Conservation (phyloP, 2,888 invertebrate genomes). For the Eumacrocentrus americanus region DNA sequence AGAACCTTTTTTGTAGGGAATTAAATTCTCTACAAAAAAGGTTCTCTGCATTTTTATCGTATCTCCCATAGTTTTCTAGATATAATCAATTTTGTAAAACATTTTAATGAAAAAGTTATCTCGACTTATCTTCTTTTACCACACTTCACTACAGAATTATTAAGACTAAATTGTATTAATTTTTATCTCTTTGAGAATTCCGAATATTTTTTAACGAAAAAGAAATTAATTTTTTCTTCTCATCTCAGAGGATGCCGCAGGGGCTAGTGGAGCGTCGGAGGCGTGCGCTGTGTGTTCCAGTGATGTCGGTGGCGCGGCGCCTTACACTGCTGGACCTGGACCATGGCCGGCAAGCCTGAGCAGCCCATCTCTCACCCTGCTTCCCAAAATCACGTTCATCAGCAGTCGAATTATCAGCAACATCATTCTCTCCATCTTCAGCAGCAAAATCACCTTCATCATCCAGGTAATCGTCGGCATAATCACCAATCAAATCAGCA, state of each 20-base stretch:
- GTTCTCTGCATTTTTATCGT: too few species aligned
- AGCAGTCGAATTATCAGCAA: conserved; percentile 40
- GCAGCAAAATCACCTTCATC: conserved; percentile 41
- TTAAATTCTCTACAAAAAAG: neutral
- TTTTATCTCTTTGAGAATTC: too few species aligned
- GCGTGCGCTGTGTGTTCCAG: conserved; percentile 66
- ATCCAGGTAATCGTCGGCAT: conserved; percentile 28
- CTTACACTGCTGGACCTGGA: conserved; percentile 61
- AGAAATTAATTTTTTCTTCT: neutral
- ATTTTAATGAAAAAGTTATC: neutral
- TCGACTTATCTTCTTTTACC: neutral
- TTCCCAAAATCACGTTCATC: conserved; percentile 53
- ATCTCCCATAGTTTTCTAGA: too few species aligned
- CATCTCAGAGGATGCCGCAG: conserved; percentile 59
- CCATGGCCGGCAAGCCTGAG: conserved; percentile 81
- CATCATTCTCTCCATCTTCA: conserved; percentile 43
- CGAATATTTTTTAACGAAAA: neutral
- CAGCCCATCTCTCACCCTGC: conserved; percentile 64
- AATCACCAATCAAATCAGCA: conserved; percentile 40
- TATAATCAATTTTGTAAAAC: too few species aligned
- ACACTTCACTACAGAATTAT: too few species aligned
- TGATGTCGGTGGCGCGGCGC: conserved; percentile 68
- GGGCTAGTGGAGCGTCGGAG: conserved; percentile 53
- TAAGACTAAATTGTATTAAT: too few species aligned
- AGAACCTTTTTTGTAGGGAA: neutral